Conservation (phyloP, 2,888 invertebrate genomes). For the Sipha maydis region DNA sequence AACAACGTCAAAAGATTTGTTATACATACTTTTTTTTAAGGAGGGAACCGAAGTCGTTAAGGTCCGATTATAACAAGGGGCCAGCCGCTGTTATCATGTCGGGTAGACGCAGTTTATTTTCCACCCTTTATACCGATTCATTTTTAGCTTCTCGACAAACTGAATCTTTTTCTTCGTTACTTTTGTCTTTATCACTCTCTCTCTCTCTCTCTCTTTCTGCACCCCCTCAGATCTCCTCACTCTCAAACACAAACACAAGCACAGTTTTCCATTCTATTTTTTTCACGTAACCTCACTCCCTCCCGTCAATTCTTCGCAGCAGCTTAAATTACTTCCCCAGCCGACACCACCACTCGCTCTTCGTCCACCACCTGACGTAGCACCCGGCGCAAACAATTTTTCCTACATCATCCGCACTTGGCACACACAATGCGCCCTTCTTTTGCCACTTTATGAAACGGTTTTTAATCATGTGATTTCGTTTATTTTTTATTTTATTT, state of each 20-base stretch:
- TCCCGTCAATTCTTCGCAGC: constrained; percentile 63
- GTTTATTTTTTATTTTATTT: constrained; percentile 30
- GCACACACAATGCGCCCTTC: constrained; percentile 48
- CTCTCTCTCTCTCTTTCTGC: constrained; percentile 36
- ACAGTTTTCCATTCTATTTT: constrained; percentile 62
- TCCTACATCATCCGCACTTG: constrained; percentile 62
- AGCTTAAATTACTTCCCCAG: constrained; percentile 57
- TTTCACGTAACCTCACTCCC: constrained; percentile 57
- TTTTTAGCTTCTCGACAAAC: constrained; percentile 61
- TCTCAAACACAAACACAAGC: not conserved
- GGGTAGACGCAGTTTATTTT: constrained; percentile 61
- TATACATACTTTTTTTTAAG: constrained; percentile 36
- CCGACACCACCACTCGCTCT: constrained; percentile 29
- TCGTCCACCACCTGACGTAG: constrained; percentile 60
- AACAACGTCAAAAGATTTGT: constrained; percentile 62
- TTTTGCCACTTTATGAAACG: constrained; percentile 61
- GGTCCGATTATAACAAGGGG: constrained; percentile 62
- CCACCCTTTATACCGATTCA: constrained; percentile 58
- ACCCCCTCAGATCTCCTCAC: constrained; percentile 24
- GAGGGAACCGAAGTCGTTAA: constrained; percentile 59
- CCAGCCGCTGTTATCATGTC: constrained; percentile 61
- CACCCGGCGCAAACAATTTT: constrained; percentile 62
- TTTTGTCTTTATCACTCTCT: constrained; percentile 31
- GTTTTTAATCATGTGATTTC: constrained; percentile 61
- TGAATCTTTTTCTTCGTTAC: constrained; percentile 52